A percentile compares a stretch with the other conserved stretches of the same genome.
Evolutionary conservation across 2,113 vertebrate genomes (phyloP).

Genomic region (Eira barbara): DNA sequence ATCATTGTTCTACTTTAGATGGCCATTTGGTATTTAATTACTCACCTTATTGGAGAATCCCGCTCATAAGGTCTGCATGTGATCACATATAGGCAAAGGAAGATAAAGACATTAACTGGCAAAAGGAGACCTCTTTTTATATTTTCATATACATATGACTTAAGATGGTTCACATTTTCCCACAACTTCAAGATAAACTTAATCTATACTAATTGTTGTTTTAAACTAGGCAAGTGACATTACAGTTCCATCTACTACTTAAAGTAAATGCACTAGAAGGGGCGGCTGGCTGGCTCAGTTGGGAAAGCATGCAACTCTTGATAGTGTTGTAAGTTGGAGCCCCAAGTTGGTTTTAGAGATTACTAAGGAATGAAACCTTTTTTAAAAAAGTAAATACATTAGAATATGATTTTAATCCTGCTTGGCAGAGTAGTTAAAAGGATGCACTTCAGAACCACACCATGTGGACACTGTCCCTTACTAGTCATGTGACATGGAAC

Average conservation of each 20-base stretch:
- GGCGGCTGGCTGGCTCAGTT: not conserved
- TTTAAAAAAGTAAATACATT: not conserved
- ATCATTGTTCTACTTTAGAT: not conserved
- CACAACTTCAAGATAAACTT: not conserved
- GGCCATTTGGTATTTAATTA: conserved; percentile 14
- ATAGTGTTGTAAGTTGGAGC: not conserved
- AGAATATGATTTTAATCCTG: conserved; percentile 1
- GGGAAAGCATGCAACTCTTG: not conserved
- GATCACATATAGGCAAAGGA: not conserved
- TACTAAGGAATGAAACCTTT: not conserved
- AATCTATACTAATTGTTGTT: not conserved
- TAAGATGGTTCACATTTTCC: not conserved
- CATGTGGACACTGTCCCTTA: not conserved
- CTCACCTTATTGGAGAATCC: not conserved
- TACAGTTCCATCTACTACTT: not conserved
- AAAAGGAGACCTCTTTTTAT: not conserved
- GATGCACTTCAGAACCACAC: not conserved
- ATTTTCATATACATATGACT: not conserved
- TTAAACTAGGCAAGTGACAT: not conserved
- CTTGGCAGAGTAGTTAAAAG: not conserved
- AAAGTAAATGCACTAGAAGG: conserved; percentile 32
- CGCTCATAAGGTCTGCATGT: not conserved
- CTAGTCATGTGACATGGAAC: not conserved
- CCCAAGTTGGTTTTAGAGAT: not conserved
- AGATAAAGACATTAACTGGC: not conserved